Conservation (phyloP, 2,113 vertebrate species). For the Mus spicilegus region DNA sequence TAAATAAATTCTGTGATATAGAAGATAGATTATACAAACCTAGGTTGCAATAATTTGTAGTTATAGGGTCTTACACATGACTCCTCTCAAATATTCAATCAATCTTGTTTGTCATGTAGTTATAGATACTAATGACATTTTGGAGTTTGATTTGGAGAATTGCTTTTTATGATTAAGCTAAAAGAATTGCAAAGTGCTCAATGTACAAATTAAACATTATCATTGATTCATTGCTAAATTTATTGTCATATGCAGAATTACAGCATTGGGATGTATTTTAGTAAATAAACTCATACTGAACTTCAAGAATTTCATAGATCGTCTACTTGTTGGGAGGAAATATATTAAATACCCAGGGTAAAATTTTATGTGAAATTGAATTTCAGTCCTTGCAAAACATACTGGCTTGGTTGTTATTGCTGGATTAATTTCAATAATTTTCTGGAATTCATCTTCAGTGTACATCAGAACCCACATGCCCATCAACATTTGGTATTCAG, state of each 20-base stretch:
- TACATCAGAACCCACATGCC: not conserved
- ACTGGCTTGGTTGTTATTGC: not conserved
- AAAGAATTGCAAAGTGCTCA: not conserved
- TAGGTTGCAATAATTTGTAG: not conserved
- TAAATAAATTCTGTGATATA: not conserved
- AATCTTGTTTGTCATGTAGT: not conserved
- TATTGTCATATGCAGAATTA: not conserved
- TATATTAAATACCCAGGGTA: not conserved
- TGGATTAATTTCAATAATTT: not conserved
- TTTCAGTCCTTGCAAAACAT: not conserved
- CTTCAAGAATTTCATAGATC: not conserved
- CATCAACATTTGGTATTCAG: not conserved
- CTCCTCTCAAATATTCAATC: not conserved
- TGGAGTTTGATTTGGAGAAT: not conserved
- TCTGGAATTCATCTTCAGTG: not conserved
- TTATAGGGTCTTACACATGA: not conserved
- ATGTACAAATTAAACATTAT: not conserved
- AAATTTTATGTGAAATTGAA: not conserved
- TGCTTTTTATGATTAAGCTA: not conserved
- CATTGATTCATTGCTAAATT: not conserved
- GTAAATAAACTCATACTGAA: not conserved
- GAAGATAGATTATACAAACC: not conserved
- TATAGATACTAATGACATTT: not conserved
- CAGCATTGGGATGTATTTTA: not conserved
- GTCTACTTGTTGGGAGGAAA: fast-evolving